Percentiles rank a stretch among this genome's conserved stretches.
Conservation (phyloP, 2,888 invertebrate genomes). For the Phragmatobia fuliginosa region DNA sequence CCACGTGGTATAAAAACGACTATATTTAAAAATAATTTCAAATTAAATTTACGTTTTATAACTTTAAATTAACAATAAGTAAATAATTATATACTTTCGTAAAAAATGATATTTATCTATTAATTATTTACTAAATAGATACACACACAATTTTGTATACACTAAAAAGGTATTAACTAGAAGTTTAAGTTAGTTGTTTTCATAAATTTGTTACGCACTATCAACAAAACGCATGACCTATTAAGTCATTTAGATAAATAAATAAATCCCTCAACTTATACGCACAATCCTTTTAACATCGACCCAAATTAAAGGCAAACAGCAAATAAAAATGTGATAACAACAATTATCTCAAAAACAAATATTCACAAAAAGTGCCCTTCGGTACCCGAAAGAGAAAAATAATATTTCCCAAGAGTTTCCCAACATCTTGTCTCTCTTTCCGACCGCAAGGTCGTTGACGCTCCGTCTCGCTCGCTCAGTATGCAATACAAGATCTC, state of each 20-base stretch:
- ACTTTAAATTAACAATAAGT: background rate
- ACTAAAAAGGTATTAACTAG: too few relatives aligned
- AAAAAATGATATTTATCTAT: background rate
- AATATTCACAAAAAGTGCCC: constrained; percentile 81
- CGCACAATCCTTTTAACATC: constrained; percentile 64
- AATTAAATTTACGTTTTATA: background rate
- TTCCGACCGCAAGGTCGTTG: constrained; percentile 74
- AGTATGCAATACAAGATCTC: constrained; percentile 84
- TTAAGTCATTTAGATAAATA: constrained; percentile 44
- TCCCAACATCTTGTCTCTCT: constrained; percentile 79
- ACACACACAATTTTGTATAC: background rate
- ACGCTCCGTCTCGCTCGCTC: constrained; percentile 75
- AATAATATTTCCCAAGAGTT: constrained; percentile 85
- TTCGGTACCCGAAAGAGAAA: constrained; percentile 83
- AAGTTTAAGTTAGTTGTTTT: too few relatives aligned
- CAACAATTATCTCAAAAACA: constrained; percentile 61
- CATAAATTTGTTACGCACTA: constrained; percentile 25
- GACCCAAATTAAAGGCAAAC: constrained; percentile 68
- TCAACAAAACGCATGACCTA: constrained; percentile 42
- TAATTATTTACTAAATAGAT: background rate
- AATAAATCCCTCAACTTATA: constrained; percentile 35
- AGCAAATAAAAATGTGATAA: constrained; percentile 67
- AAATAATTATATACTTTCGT: background rate
- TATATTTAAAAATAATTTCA: background rate
- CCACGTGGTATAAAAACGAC: background rate